Percentiles rank a stretch among this genome's conserved stretches.
phyloP scores from a whole-genome alignment of 37 sponge, comb jelly and placozoan genomes.

The Tethya wilhelma region DNA sequence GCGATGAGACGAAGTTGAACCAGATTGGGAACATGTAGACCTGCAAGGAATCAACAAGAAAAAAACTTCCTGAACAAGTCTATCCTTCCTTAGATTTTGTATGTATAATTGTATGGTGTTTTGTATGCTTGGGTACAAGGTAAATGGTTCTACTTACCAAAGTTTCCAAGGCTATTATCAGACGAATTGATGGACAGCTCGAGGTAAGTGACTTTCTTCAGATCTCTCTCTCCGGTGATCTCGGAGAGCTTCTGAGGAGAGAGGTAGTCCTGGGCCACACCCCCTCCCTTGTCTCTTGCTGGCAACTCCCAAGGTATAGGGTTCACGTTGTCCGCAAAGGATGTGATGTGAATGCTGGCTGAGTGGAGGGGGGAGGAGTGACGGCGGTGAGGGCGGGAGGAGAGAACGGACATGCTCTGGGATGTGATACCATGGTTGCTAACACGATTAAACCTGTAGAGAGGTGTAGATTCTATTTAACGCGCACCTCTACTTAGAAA shows the following conservation, averaged over 20 bases:
- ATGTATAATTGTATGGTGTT: too few species aligned
- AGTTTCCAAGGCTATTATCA: conserved; percentile 76
- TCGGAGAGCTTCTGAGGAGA: conserved; percentile 63
- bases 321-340: conserved; percentile 9
- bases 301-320: conserved; percentile 5
- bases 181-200: conserved; percentile 58
- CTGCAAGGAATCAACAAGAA: too few species aligned
- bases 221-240: conserved; percentile 53
- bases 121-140: too few species aligned
- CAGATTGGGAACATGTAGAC: conserved; percentile 56
- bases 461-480: too few species aligned
- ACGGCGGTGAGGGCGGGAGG: background rate
- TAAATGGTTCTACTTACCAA: too few species aligned
- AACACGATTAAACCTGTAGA: too few species aligned
- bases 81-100: too few species aligned
- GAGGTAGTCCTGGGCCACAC: conserved; percentile 28
- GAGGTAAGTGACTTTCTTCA: conserved; percentile 50
- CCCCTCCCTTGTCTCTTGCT: background rate
- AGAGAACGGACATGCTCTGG: background rate
- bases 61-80: too few species aligned
- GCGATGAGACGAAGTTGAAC: conserved; percentile 46
- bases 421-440: background rate
- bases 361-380: conserved; percentile 43
- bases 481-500: too few species aligned
- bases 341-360: conserved; percentile 55